A percentile compares a stretch with the other conserved stretches of the same genome.
Conservation (phyloP, 2,888 invertebrate species). For the Dynastes grantii region DNA sequence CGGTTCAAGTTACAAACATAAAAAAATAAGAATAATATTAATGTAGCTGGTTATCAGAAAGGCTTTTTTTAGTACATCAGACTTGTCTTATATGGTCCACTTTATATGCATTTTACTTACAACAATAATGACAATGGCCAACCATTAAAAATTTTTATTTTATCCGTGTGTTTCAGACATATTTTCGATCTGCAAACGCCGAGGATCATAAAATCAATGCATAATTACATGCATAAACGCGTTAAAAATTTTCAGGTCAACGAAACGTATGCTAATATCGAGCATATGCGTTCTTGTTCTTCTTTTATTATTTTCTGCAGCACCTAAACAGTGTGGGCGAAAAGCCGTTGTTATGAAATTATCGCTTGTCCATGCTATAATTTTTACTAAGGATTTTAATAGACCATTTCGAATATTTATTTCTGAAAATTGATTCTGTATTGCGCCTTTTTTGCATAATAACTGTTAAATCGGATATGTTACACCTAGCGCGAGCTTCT, state of each 20-base stretch:
- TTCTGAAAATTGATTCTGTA: slow-evolving; percentile 11
- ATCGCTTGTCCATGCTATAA: slow-evolving; percentile 32
- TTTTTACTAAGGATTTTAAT: slow-evolving; percentile 21
- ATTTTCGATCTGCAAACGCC: slow-evolving; percentile 7
- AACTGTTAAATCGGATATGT: not conserved
- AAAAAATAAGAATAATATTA: no score
- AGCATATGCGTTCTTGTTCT: not conserved
- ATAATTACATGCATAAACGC: slow-evolving; percentile 27
- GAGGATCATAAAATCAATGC: slow-evolving; percentile 26
- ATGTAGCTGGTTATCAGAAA: no score
- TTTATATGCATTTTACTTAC: no score
- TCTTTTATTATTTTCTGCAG: slow-evolving; percentile 24
- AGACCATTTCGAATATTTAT: slow-evolving; percentile 27
- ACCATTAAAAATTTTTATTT: slow-evolving; percentile 6
- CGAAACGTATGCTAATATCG: slow-evolving; percentile 33
- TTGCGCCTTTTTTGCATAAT: slow-evolving; percentile 21
- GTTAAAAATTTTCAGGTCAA: slow-evolving; percentile 34
- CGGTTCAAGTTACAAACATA: no score
- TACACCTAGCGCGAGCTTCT: slow-evolving; percentile 11
- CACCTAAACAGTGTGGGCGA: slow-evolving; percentile 8
- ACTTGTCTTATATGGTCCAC: no score
- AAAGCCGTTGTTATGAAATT: slow-evolving; percentile 25
- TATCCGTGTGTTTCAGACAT: not conserved
- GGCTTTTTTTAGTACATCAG: no score
- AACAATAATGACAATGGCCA: not conserved